Base-by-base conservation (phyloP, 2,888 invertebrate species). In the Pecten maximus region DNA sequence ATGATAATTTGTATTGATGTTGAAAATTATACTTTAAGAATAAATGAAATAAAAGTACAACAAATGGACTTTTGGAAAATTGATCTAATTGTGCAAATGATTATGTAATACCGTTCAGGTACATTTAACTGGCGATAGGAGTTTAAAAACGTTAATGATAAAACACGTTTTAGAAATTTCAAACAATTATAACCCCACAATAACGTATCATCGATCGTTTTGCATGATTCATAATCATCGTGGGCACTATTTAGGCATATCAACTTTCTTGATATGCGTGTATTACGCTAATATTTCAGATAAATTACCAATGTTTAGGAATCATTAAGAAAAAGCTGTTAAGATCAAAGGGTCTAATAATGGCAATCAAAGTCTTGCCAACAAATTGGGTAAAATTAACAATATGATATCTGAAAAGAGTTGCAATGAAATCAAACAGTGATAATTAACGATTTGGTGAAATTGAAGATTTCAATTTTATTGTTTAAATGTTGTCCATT, bases 401-500 rank as follows among this genome's bases (percentile, higher is more conserved):
- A 74, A 35, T 35, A 54, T n/a, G 54, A 0, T 74, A 74, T 74
- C 10, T 74, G 74, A 74, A 74, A 19, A 74, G 74, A 74, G 35
- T 74, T 74, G 74, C 28, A 74, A 74, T 15, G 74, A 74, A n/a
- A 35, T 74, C 74, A 35, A 74, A 28, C 23, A 35, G 74, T 10
- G 35, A 74, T 74, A 35, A 74, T 35, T 74, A 74, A 74, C 35
- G 74, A 74, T 74, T 74, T 74, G 6, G 74, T 74, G 74, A 74
- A 74, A 74, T 74, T 28, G 74, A 74, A 74, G 74, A 74, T 74
- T 74, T 35, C 10, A 35, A 28, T 35, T 74, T 28, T 15, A 74
- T 74, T 74, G 74, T 74, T 74, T 74, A 74, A 74, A 74, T 74
- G 74, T 74, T 74, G 74, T 74, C 28, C 28, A 23, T 74, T 74